These are phyloP conservation scores for Chamaea fasciata DNA, from an alignment of 2,113 vertebrate genomes.

Conservation along the genomic window DNA sequence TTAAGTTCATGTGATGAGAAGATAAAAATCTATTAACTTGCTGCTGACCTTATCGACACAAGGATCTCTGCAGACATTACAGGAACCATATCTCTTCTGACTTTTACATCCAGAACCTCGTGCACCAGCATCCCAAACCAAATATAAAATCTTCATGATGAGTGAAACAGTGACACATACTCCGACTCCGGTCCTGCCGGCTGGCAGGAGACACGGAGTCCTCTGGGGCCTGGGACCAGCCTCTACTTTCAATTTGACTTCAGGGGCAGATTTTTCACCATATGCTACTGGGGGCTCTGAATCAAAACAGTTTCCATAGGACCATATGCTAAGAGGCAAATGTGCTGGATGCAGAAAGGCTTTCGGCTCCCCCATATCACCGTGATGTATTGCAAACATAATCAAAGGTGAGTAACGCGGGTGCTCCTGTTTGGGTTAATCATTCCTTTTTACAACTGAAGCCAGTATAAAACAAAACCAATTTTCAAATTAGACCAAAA, in stretches of 20 bases:
- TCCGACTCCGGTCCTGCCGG: conserved; percentile 44
- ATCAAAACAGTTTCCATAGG: conserved; percentile 73
- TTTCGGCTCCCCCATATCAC: conserved; percentile 73
- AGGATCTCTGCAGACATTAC: conserved; percentile 80
- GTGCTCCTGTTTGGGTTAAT: conserved; percentile 75
- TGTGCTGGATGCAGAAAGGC: conserved; percentile 65
- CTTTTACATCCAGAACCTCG: conserved; percentile 81
- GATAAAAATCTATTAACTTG: conserved; percentile 99
- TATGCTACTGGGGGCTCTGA: conserved; percentile 77
- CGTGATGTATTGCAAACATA: conserved; percentile 82
- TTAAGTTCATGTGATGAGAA: conserved; percentile 82
- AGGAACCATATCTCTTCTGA: conserved; percentile 83
- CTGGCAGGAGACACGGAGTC: conserved; percentile 54
- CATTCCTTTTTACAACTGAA: conserved; percentile 72
- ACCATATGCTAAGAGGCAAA: conserved; percentile 76
- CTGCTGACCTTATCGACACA: conserved; percentile 90
- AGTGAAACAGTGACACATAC: conserved; percentile 77
- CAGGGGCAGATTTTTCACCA: conserved; percentile 68
- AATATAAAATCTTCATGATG: conserved; percentile 80
- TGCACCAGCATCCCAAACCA: conserved; percentile 75
- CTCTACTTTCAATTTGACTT: conserved; percentile 77
- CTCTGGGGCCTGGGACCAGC: conserved; percentile 67
- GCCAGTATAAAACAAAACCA: conserved; percentile 57
- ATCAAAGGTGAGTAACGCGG: conserved; percentile 77
- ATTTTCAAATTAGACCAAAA: conserved; percentile 69